Evolutionary conservation across 2,797 vertebrate genomes (phyloP).

Genomic region (Meriones psammophilus): DNA sequence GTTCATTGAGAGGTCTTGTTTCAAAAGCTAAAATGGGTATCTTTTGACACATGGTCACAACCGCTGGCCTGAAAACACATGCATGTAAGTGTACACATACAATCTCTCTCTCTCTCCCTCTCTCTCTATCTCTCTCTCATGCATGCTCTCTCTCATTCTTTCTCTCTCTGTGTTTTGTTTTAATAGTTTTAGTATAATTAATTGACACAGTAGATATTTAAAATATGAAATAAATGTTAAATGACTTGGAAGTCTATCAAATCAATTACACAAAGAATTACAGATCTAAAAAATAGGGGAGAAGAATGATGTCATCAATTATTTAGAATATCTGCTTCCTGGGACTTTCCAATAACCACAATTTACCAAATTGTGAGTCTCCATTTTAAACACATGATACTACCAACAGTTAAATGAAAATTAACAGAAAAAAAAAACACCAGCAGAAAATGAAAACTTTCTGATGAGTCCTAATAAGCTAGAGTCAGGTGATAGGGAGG

Average conservation of each 20-base stretch:
- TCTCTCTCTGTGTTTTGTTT: neutral
- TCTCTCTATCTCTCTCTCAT: no score
- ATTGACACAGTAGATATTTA: neutral
- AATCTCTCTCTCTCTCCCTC: no score
- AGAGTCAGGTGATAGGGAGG: no score
- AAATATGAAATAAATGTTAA: neutral
- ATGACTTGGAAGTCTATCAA: neutral
- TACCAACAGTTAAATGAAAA: neutral
- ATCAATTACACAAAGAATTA: neutral
- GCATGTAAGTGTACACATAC: no score
- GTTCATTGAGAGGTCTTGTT: neutral
- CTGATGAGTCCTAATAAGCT: no score
- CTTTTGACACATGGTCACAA: neutral
- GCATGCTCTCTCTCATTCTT: no score
- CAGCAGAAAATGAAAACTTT: neutral
- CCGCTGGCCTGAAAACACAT: neutral
- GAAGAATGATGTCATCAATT: neutral
- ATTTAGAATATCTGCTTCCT: neutral
- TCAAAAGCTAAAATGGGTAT: neutral
- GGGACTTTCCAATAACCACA: neutral
- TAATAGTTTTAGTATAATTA: neutral
- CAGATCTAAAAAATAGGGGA: neutral
- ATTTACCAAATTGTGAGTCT: neutral
- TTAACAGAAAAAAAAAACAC: neutral
- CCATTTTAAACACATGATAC: neutral